These are phyloP conservation scores for Drosophila baimaii DNA, from an alignment of 1,140 invertebrate species.

Conservation along the genomic window DNA sequence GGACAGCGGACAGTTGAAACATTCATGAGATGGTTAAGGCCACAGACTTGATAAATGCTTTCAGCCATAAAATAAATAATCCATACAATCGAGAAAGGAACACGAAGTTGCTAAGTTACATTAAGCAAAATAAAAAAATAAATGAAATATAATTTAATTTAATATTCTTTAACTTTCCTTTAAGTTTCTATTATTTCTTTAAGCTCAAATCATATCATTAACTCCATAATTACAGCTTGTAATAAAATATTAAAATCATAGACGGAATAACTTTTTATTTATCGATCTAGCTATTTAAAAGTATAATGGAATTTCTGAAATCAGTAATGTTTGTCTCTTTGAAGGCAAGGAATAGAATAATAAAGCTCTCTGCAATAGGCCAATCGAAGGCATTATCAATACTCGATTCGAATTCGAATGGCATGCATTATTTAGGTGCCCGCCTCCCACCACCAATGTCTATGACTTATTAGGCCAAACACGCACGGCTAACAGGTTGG, in stretches of 20 bases:
- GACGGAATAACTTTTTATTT: background rate
- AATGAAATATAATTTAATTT: background rate
- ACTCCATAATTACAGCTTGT: conserved; percentile 1
- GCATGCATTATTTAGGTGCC: conserved; percentile 45
- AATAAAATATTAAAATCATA: background rate
- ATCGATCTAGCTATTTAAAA: conserved; percentile 22
- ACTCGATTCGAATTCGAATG: conserved; percentile 48
- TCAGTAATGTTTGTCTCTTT: conserved; percentile 36
- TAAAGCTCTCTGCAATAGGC: conserved; percentile 37
- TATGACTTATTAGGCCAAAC: conserved; percentile 62
- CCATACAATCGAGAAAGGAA: background rate
- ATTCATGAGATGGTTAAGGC: conserved; percentile 59
- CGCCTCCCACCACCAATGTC: conserved; percentile 25
- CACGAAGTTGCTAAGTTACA: conserved; percentile 7
- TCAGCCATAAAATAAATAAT: conserved; percentile 7
- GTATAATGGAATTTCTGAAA: conserved; percentile 15
- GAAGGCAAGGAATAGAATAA: conserved; percentile 39
- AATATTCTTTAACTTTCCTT: background rate
- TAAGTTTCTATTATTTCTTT: background rate
- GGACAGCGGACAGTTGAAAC: conserved; percentile 61
- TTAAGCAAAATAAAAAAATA: background rate
- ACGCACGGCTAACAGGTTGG: conserved; percentile 77
- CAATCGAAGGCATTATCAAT: conserved; percentile 69
- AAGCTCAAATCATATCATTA: no score
- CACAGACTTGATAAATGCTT: conserved; percentile 57